A percentile compares a stretch with the other conserved stretches of the same genome.
phyloP scores from a whole-genome alignment of 1,140 invertebrate genomes.

The Aphaenogaster ashmeadi region DNA sequence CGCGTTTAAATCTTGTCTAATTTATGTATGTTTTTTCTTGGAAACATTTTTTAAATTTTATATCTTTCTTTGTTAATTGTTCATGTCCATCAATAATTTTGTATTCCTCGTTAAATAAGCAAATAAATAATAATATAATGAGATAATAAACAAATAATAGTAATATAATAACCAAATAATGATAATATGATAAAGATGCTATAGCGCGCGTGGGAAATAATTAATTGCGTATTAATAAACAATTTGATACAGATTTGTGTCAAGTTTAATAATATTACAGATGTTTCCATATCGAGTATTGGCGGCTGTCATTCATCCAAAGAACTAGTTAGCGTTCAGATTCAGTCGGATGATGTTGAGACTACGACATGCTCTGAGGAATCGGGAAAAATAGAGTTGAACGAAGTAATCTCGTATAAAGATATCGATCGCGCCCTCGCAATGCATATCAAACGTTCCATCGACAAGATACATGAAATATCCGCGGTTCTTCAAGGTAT shows the following conservation, averaged over 20 bases:
- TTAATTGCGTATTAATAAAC: background rate
- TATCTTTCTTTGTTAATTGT: background rate
- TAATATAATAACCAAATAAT: no score
- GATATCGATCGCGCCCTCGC: constrained; percentile 68
- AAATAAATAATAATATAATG: background rate
- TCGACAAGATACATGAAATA: constrained; percentile 65
- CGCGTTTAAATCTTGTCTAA: background rate
- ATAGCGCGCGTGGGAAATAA: background rate
- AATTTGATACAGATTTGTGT: background rate
- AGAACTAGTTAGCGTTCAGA: constrained; percentile 36
- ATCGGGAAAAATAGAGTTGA: constrained; percentile 5
- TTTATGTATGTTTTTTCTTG: background rate
- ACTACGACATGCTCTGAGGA: constrained; percentile 11
- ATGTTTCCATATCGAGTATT: constrained; percentile 29
- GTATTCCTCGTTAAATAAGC: background rate
- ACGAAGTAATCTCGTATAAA: constrained; percentile 47
- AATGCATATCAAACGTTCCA: constrained; percentile 66
- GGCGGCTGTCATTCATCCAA: constrained; percentile 12
- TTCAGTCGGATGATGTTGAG: constrained; percentile 48
- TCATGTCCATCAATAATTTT: background rate
- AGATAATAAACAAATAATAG: no score
- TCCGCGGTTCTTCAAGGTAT: constrained; percentile 69
- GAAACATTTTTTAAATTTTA: background rate
- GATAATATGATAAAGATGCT: constrained; percentile 12
- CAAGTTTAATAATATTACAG: constrained; percentile 37